Evolutionary conservation across 2,113 vertebrate species (phyloP).

Genomic region (Peucedramus taeniatus): DNA sequence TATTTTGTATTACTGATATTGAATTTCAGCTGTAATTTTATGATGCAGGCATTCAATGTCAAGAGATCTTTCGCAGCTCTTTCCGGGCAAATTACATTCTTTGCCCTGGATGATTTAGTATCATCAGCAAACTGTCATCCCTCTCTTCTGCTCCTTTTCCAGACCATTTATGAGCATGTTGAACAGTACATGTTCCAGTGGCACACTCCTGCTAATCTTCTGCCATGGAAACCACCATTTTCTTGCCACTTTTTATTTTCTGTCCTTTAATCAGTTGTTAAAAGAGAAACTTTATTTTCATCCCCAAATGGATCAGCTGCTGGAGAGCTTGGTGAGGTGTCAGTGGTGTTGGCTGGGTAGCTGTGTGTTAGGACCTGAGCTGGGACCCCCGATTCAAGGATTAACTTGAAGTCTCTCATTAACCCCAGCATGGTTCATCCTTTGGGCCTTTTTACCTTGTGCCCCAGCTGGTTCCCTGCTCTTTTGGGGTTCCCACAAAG

Average conservation of each 20-base stretch:
- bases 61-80: slow-evolving; percentile 33
- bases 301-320: not conserved
- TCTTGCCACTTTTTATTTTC: not conserved
- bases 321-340: not conserved
- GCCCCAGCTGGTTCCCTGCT: not conserved
- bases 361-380: not conserved
- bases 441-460: not conserved
- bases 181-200: not conserved
- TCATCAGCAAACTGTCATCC: slow-evolving; percentile 40
- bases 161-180: slow-evolving; percentile 59
- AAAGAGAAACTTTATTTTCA: not conserved
- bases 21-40: slow-evolving; percentile 17
- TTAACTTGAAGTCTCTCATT: not conserved
- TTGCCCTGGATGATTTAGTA: slow-evolving; percentile 41
- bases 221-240: not conserved
- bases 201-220: not conserved
- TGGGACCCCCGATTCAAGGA: rapidly evolving
- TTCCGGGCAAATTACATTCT: slow-evolving; percentile 33
- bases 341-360: not conserved
- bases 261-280: not conserved
- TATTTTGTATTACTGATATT: slow-evolving; percentile 1
- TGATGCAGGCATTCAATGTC: not conserved
- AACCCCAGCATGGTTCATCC: not conserved
- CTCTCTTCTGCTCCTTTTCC: slow-evolving; percentile 37
- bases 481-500: not conserved